Evolutionary conservation across 2,113 vertebrate species (phyloP).

Genomic region (Prunella himalayana): DNA sequence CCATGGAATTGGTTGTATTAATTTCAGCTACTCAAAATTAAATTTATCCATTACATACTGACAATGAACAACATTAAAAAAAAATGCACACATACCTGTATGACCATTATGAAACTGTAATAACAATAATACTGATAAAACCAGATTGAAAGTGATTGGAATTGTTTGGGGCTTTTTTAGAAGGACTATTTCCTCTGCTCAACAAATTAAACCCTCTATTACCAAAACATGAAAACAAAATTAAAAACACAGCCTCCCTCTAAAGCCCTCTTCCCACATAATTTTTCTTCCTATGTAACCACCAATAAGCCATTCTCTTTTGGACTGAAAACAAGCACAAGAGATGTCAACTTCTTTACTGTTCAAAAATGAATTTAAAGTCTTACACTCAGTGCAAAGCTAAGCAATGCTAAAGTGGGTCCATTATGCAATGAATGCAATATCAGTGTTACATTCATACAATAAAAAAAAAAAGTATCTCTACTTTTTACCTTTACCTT

Average conservation of each 20-base stretch:
- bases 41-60: background rate
- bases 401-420: background rate
- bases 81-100: background rate
- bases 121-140: background rate
- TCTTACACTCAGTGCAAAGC: background rate
- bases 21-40: background rate
- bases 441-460: background rate
- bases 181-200: background rate
- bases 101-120: background rate
- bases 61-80: background rate
- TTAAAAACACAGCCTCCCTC: background rate
- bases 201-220: background rate
- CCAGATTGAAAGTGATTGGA: background rate
- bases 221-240: background rate
- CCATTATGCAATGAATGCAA: background rate
- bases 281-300: background rate
- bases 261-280: background rate
- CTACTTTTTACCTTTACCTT: background rate
- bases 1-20: background rate
- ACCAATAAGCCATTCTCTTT: background rate
- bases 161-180: fast-evolving
- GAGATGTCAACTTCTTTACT: background rate
- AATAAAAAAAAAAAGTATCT: background rate
- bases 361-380: background rate
- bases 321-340: background rate